Percentiles rank a stretch among this genome's conserved stretches.
These are phyloP conservation scores for Lates calcarifer DNA, from an alignment of 2,113 vertebrate species.

Conservation along the genomic window DNA sequence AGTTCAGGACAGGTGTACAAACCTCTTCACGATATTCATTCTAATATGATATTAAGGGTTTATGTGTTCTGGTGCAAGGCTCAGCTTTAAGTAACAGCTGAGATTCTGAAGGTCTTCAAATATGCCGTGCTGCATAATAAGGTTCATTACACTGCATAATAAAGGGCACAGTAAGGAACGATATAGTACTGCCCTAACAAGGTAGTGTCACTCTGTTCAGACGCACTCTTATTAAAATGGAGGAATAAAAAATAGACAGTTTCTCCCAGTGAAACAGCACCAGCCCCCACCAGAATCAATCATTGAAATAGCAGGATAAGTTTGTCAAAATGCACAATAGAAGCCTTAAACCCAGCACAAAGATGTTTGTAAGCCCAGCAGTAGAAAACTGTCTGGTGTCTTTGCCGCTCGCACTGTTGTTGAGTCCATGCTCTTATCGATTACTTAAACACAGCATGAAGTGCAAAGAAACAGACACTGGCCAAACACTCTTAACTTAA, in stretches of 20 bases:
- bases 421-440: constrained; percentile 58
- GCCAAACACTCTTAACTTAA: constrained; percentile 46
- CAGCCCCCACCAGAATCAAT: background rate
- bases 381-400: constrained; percentile 14
- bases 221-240: background rate
- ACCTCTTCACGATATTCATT: background rate
- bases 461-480: constrained; percentile 59
- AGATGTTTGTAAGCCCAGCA: constrained; percentile 5
- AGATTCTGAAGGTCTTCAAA: constrained; percentile 9
- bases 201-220: background rate
- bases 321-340: constrained; percentile 10
- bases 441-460: constrained; percentile 59
- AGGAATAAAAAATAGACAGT: background rate
- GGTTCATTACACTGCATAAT: constrained; percentile 10
- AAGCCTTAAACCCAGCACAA: background rate
- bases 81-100: background rate
- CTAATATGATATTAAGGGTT: background rate
- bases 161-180: background rate
- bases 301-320: background rate
- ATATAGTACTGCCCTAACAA: background rate
- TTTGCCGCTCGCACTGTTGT: constrained; percentile 35
- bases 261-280: background rate
- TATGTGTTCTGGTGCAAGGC: background rate
- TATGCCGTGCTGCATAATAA: background rate
- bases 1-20: background rate